Percentiles rank a stretch among this genome's conserved stretches.
phyloP scores from a whole-genome alignment of 1,140 invertebrate genomes.

The Pseudachorutes palmiensis region DNA sequence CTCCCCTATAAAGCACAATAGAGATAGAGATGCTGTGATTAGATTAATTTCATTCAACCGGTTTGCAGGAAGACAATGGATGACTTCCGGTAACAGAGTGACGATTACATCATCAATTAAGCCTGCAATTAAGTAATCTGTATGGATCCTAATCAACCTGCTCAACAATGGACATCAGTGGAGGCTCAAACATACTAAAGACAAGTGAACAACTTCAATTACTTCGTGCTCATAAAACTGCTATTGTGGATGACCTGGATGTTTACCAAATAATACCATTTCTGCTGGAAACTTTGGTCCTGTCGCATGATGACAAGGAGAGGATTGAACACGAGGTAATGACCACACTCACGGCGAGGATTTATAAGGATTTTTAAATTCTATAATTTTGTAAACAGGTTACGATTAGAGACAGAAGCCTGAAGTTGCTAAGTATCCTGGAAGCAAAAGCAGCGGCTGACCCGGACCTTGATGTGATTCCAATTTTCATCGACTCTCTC shows the following conservation, averaged over 20 bases:
- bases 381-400: constrained; percentile 11
- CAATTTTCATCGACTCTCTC: constrained; percentile 46
- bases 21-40: too few species aligned
- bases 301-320: constrained; percentile 29
- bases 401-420: constrained; percentile 20
- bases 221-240: constrained; percentile 8
- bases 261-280: constrained; percentile 27
- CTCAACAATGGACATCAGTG: too few species aligned
- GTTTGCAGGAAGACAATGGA: too few species aligned
- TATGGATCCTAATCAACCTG: too few species aligned
- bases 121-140: too few species aligned
- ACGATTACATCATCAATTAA: too few species aligned
- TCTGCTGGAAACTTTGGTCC: constrained; percentile 20
- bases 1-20: too few species aligned
- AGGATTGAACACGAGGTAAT: constrained; percentile 28
- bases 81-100: too few species aligned
- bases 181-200: neutral
- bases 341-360: neutral
- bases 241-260: constrained; percentile 24
- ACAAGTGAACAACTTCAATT: neutral
- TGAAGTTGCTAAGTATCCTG: constrained; percentile 22
- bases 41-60: too few species aligned
- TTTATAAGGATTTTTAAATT: neutral
- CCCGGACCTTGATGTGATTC: constrained; percentile 38
- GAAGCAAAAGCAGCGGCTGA: constrained; percentile 3